Base-by-base conservation (phyloP, 2,113 vertebrate genomes). In the Atlantisia rogersi region DNA sequence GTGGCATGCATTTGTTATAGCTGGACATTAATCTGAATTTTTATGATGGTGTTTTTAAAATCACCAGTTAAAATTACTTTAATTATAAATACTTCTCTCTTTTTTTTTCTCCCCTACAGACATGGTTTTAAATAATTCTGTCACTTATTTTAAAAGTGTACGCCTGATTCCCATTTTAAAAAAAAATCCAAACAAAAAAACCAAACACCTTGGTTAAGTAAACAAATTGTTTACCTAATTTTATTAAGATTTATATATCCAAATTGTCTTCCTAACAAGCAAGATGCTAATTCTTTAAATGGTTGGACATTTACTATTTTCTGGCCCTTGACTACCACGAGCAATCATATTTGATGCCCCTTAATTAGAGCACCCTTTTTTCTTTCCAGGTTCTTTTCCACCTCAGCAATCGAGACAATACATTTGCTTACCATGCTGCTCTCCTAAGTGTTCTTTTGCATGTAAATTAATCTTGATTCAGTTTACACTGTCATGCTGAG, bases 401-500 rank as follows among this genome's bases (percentile, higher is more conserved):
- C 98, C 98, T 99, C 99, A 98, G 99, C 99, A 98, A 99, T 99
- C 98, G 98, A 99, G 99, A 99, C 98, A 98, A 98, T 99, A 98
- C 98, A 98, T 99, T 99, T 99, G 99, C 99, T 99, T 99, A 99
- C 99, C 98, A 97, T 96, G 98, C 99, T 99, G 98, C 99, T 99
- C 98, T 98, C 97, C 99, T 99, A 99, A 99, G 99, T 99, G 99
- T 99, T 99, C 98, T 99, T 98, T 99, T 99, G 98, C 99, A 99
- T 99, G 99, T 99, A 99, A 99, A 99, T 99, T 99, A 99, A 99
- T 99, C 99, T 99, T 99, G 99, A 99, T 99, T 99, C 99, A 99
- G 99, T 99, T 99, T 99, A 98, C 98, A 99, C 99, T 99, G 99
- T 99, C 99, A 99, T 99, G 99, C 99, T 99, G 99, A 99, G 99